A percentile compares a stretch with the other conserved stretches of the same genome.
Conservation (phyloP, 2,888 invertebrate species). For the Miltochrista miniata region DNA sequence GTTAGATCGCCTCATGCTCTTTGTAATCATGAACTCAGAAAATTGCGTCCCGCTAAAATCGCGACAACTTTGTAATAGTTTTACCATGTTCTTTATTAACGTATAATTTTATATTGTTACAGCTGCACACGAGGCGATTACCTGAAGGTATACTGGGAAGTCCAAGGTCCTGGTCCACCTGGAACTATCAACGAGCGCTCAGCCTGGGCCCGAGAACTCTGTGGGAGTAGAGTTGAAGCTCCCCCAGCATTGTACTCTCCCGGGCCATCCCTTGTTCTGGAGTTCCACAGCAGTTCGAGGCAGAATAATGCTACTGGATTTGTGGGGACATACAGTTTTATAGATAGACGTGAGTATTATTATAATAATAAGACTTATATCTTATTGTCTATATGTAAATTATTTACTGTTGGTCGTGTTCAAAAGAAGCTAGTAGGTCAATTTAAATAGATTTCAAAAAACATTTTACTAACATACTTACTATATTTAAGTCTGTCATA, state of each 20-base stretch:
- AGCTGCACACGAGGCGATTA: slow-evolving; percentile 90
- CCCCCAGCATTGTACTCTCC: slow-evolving; percentile 90
- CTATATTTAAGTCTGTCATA: too few species aligned
- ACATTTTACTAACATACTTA: too few species aligned
- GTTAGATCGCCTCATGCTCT: too few species aligned
- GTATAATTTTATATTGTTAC: slow-evolving; percentile 63
- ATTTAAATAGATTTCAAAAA: too few species aligned
- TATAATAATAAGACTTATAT: too few species aligned
- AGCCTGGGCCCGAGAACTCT: slow-evolving; percentile 88
- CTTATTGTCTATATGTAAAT: too few species aligned
- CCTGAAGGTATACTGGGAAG: slow-evolving; percentile 90
- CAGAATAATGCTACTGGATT: slow-evolving; percentile 86
- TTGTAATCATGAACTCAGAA: too few species aligned
- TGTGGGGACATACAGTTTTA: slow-evolving; percentile 89
- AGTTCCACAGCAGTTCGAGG: slow-evolving; percentile 86
- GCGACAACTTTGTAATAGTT: too few species aligned
- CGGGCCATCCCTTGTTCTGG: slow-evolving; percentile 88
- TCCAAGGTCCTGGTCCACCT: slow-evolving; percentile 87
- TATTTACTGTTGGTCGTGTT: too few species aligned
- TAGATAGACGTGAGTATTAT: slow-evolving; percentile 87
- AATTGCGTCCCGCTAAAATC: too few species aligned
- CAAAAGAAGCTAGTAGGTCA: too few species aligned
- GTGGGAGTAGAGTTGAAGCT: slow-evolving; percentile 87
- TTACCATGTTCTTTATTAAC: too few species aligned
- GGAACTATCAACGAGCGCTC: slow-evolving; percentile 90